Percentiles rank a stretch among this genome's conserved stretches.
These are phyloP conservation scores for Drosophila cognata DNA, from an alignment of 2,888 invertebrate genomes.

Conservation along the genomic window DNA sequence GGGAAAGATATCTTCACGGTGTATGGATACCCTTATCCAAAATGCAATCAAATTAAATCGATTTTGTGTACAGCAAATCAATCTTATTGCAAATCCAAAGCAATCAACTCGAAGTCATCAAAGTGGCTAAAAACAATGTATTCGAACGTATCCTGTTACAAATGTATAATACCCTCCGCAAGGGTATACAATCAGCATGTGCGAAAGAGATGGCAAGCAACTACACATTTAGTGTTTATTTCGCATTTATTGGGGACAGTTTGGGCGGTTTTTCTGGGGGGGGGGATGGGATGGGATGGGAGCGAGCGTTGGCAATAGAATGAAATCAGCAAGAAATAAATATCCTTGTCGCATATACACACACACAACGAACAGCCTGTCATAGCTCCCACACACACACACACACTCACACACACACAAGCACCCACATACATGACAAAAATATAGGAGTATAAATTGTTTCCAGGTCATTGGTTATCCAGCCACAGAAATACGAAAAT, in stretches of 20 bases:
- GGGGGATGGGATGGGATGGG: constrained; percentile 3
- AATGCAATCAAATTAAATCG: neutral
- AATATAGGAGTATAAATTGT: constrained; percentile 73
- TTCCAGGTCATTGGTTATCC: constrained; percentile 78
- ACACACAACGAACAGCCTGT: constrained; percentile 54
- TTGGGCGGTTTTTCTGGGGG: constrained; percentile 4
- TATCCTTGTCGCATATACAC: constrained; percentile 64
- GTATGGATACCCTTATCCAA: constrained; percentile 4
- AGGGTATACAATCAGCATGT: constrained; percentile 4
- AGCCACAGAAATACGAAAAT: constrained; percentile 75
- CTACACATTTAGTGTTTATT: constrained; percentile 79
- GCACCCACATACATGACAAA: constrained; percentile 11
- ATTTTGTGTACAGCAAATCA: neutral
- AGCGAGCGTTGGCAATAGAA: constrained; percentile 48
- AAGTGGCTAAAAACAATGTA: neutral
- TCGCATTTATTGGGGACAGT: constrained; percentile 75
- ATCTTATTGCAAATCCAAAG: neutral
- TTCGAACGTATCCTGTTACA: neutral
- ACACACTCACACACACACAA: constrained; percentile 1
- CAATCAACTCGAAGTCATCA: neutral
- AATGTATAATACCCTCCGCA: neutral
- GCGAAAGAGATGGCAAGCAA: constrained; percentile 42
- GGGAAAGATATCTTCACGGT: neutral
- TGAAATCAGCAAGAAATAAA: constrained; percentile 80
- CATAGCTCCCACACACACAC: constrained; percentile 33